Evolutionary conservation across 2,113 vertebrate genomes (phyloP).

Genomic region (Prionailurus viverrinus): DNA sequence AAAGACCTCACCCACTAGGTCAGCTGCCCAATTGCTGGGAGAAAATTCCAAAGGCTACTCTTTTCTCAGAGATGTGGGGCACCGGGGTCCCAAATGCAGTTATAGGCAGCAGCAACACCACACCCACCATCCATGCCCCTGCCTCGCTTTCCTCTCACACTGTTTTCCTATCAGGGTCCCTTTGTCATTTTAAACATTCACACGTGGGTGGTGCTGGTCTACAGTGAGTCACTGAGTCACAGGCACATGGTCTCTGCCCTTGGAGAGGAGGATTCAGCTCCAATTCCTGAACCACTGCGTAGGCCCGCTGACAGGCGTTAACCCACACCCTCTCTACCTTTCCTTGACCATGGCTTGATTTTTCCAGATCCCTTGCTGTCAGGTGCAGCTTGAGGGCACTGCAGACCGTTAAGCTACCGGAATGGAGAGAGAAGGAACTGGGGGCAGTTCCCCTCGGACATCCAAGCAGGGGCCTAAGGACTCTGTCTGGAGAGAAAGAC

Average conservation of each 20-base stretch:
- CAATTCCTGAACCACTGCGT: background rate
- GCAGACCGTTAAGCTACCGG: background rate
- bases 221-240: background rate
- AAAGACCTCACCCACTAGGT: background rate
- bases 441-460: background rate
- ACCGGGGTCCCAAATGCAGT: background rate
- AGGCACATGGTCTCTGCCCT: background rate
- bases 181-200: background rate
- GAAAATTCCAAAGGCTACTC: background rate
- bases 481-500: background rate
- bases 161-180: background rate
- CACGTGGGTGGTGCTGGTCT: background rate
- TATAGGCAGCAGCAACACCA: background rate
- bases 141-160: background rate
- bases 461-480: background rate
- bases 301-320: background rate
- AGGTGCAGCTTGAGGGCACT: background rate
- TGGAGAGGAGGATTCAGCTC: background rate
- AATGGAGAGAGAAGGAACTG: background rate
- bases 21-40: background rate
- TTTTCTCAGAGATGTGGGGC: background rate
- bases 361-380: background rate
- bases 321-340: background rate
- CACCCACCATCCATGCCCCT: rapidly evolving
- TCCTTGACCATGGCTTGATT: background rate